A percentile compares a stretch with the other conserved stretches of the same genome.
Evolutionary conservation across 2,888 invertebrate genomes (phyloP).

Genomic region (Eristalinus sepulchralis): DNA sequence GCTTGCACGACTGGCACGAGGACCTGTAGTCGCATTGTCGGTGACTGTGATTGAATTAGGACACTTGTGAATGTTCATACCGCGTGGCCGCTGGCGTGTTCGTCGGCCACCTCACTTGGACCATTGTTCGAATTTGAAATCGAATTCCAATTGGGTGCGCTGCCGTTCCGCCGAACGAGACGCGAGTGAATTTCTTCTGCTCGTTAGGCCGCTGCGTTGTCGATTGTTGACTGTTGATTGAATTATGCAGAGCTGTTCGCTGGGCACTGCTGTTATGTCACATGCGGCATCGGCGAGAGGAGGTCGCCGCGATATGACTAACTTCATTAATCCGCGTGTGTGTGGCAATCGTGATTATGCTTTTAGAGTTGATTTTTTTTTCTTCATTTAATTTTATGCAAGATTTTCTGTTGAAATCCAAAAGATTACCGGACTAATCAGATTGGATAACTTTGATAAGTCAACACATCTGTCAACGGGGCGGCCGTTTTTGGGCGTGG

Average conservation of each 20-base stretch:
- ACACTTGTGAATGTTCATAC: constrained; percentile 49
- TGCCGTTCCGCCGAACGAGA: constrained; percentile 17
- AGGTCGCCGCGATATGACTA: constrained; percentile 32
- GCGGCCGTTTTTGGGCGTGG: background rate
- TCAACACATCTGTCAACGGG: constrained; percentile 9
- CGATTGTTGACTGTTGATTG: constrained; percentile 47
- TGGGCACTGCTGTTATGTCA: constrained; percentile 45
- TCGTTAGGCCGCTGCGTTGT: background rate
- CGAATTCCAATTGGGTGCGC: constrained; percentile 52
- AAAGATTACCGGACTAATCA: constrained; percentile 41
- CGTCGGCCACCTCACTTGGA: background rate
- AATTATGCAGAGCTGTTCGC: constrained; percentile 50
- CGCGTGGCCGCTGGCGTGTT: constrained; percentile 13
- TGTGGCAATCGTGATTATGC: constrained; percentile 65
- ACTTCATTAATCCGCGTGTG: constrained; percentile 60
- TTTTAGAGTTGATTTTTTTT: constrained; percentile 37
- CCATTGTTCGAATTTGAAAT: constrained; percentile 41
- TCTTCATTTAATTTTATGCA: constrained; percentile 42
- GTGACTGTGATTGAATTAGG: constrained; percentile 46
- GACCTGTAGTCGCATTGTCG: constrained; percentile 29
- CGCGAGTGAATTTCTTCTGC: constrained; percentile 47
- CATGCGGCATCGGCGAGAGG: background rate
- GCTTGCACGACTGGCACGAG: constrained; percentile 7
- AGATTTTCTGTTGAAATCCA: constrained; percentile 58
- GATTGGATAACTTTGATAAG: constrained; percentile 39